Percentiles rank a stretch among this genome's conserved stretches.
phyloP scores from a whole-genome alignment of 35 echinoderm and acorn worm genomes.

The Lytechinus pictus region DNA sequence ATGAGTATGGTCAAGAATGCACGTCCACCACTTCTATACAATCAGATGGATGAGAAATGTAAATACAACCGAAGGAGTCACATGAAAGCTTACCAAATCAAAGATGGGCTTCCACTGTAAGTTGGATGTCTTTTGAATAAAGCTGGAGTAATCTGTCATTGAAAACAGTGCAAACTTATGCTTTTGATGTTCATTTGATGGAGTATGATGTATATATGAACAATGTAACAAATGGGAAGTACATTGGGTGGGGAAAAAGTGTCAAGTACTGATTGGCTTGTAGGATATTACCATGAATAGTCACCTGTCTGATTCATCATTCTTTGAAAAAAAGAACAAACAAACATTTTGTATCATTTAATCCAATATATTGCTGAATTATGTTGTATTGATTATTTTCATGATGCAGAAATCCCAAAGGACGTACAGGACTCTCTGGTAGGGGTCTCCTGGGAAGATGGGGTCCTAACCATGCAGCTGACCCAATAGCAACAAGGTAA shows the following conservation, averaged over 20 bases:
- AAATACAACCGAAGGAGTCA: conserved; percentile 84
- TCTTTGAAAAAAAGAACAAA: no score
- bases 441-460: conserved; percentile 84
- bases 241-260: no score
- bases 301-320: no score
- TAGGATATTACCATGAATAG: no score
- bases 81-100: conserved; percentile 69
- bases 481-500: conserved; percentile 95
- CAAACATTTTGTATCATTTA: not conserved
- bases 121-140: conserved; percentile 18
- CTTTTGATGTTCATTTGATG: no score
- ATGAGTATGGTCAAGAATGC: conserved; percentile 54
- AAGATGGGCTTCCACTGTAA: conserved; percentile 94
- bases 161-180: no score
- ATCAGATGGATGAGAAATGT: conserved; percentile 65
- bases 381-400: not conserved
- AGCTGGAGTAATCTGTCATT: no score
- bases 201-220: no score
- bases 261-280: no score
- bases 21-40: conserved; percentile 71
- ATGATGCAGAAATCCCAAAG: conserved; percentile 78
- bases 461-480: conserved; percentile 97
- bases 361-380: not conserved
- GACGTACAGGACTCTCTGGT: conserved; percentile 85
- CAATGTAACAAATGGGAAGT: no score